Evolutionary conservation across 2,888 invertebrate genomes (phyloP), one percentile per base, ranked within the genome.

Genomic region (Chaetoderma sp.): DNA sequence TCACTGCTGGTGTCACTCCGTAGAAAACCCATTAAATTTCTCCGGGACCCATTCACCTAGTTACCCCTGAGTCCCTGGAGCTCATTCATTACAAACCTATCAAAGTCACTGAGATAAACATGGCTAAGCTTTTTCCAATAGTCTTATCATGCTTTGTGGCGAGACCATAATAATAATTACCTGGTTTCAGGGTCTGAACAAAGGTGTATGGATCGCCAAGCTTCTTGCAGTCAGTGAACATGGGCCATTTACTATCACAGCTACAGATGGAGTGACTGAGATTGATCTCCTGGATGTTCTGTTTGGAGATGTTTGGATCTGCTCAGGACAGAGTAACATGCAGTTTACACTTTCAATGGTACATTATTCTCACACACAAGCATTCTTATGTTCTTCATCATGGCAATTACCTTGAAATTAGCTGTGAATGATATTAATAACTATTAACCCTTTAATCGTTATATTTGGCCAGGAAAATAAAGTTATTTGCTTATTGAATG

Each of bases 261-360:
- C 75, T 21, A 60, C 57, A 4, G 61, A 73, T 6, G 62, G 49
- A 8, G 59, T 56, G 1, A 63, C 54, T 36, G 58, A 57, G 10
- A 62, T 73, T 1, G 56, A 52, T 13, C 28, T 85, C 5, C 63
- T 42, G 1, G 77, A 83, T 67, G 79, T 85, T 4, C 63, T 83
- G 60, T 84, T 84, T 71, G 85, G 85, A 0, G 84, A 85, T 70
- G 81, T 85, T 16, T 84, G 84, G 84, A 30, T 85, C 6, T 85
- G 85, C 66, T 83, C 83, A 16, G 84, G 85, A 25, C 83, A 84
- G 69, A 80, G 81, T 65, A 83, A 83, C 67, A 83, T 83, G 83
- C 73, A 81, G 73, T 82, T 83, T 70, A 72, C 75, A 6, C 52
- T 77, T 4, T 57, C 64, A 42, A 73, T 73, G 76, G 80, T 79